Percentiles rank a stretch among this genome's conserved stretches.
phyloP scores from a whole-genome alignment of 2,113 vertebrate species.

The Nothobranchius furzeri region DNA sequence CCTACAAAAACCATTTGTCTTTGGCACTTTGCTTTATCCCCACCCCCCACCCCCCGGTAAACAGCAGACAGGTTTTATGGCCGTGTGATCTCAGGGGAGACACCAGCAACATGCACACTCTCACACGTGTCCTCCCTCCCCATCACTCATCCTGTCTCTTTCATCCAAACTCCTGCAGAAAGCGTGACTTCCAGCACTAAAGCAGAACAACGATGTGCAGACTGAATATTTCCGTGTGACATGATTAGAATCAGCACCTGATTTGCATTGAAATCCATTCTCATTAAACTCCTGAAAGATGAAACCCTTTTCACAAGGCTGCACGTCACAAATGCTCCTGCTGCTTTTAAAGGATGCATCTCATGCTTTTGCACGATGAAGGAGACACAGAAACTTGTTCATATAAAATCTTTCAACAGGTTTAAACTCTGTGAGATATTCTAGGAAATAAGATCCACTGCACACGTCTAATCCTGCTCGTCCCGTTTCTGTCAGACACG shows the following conservation, averaged over 20 bases:
- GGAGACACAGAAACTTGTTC: constrained; percentile 18
- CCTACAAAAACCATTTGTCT: constrained; percentile 73
- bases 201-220: constrained; percentile 33
- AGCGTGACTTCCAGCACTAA: constrained; percentile 46
- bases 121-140: constrained; percentile 16
- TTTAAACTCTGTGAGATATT: constrained; percentile 41
- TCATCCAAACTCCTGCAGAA: constrained; percentile 23
- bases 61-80: constrained; percentile 73
- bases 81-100: constrained; percentile 37
- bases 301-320: constrained; percentile 7
- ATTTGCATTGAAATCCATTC: constrained; percentile 43
- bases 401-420: constrained; percentile 33
- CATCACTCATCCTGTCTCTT: constrained; percentile 16
- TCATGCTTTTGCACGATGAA: constrained; percentile 10
- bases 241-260: constrained; percentile 52
- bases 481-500: constrained; percentile 36
- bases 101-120: constrained; percentile 30
- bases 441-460: constrained; percentile 47
- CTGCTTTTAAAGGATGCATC: background rate
- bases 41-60: constrained; percentile 64
- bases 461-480: constrained; percentile 47
- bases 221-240: constrained; percentile 26
- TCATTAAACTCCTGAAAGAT: constrained; percentile 30
- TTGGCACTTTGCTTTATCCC: constrained; percentile 70
- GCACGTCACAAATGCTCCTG: constrained; percentile 54